phyloP scores from a whole-genome alignment of 2,113 vertebrate species.

The Nothocercus julius region DNA sequence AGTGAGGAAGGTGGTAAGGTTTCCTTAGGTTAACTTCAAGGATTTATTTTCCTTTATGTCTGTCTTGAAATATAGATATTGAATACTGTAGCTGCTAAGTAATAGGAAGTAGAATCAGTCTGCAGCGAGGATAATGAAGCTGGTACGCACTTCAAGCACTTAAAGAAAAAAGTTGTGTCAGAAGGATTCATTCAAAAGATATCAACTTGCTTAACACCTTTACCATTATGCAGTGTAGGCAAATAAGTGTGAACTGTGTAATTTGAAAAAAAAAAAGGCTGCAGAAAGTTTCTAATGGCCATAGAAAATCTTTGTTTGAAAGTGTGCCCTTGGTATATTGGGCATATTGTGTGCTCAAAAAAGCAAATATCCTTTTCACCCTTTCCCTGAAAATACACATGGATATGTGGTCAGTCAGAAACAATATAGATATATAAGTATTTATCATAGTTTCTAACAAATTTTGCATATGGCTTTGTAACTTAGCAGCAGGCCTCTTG shows the following conservation, averaged over 20 bases:
- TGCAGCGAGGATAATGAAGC: not conserved
- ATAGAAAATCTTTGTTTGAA: not conserved
- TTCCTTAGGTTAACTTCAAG: not conserved
- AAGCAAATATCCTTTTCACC: not conserved
- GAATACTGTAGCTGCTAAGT: not conserved
- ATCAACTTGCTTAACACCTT: not conserved
- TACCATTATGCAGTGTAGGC: not conserved
- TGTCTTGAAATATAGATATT: not conserved
- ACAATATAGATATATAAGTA: not conserved
- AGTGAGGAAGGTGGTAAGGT: not conserved
- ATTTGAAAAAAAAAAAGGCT: not conserved
- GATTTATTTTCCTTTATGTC: not conserved
- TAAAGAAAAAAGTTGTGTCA: not conserved
- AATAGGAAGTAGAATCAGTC: not conserved
- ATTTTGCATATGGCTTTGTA: not conserved
- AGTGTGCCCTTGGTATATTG: not conserved
- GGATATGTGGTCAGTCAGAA: not conserved
- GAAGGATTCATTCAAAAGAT: not conserved
- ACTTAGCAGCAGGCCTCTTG: not conserved
- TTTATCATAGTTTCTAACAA: not conserved
- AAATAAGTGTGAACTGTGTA: not conserved
- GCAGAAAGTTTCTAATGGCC: not conserved
- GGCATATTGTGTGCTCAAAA: not conserved
- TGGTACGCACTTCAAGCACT: not conserved
- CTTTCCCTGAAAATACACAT: accelerated